Percentiles rank a stretch among this genome's conserved stretches.
Conservation (phyloP, 2,888 invertebrate species). For the Cabera pusaria region DNA sequence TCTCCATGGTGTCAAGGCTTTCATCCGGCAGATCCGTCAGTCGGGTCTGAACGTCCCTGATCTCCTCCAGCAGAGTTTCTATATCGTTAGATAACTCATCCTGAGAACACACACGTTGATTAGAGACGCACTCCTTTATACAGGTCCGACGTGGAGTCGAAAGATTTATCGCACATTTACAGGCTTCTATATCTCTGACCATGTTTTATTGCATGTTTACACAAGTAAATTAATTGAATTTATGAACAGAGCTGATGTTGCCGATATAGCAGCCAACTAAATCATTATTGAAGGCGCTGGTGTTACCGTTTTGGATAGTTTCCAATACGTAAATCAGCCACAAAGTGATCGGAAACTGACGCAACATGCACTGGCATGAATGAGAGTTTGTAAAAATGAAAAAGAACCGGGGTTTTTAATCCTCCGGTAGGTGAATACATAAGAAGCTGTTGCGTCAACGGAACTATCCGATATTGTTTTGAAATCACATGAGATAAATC, state of each 20-base stretch:
- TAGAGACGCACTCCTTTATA: constrained; percentile 54
- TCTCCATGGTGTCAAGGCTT: constrained; percentile 88
- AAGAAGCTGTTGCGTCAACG: constrained; percentile 8
- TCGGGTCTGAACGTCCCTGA: constrained; percentile 86
- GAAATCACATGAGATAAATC: constrained; percentile 17
- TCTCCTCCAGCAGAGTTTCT: constrained; percentile 86
- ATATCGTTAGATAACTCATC: constrained; percentile 86
- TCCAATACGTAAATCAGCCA: constrained; percentile 44
- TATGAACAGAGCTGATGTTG: constrained; percentile 15
- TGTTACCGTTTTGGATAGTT: constrained; percentile 37
- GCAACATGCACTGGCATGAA: constrained; percentile 24
- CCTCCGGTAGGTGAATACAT: constrained; percentile 9
- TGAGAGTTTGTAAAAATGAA: constrained; percentile 21
- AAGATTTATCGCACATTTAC: constrained; percentile 22
- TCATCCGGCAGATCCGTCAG: constrained; percentile 87
- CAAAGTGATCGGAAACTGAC: constrained; percentile 25
- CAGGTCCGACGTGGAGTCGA: constrained; percentile 38
- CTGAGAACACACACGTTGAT: constrained; percentile 80
- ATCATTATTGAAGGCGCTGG: constrained; percentile 44
- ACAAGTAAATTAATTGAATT: constrained; percentile 17
- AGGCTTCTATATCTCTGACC: constrained; percentile 12
- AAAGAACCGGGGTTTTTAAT: constrained; percentile 2
- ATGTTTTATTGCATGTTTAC: constrained; percentile 12
- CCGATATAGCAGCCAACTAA: constrained; percentile 35
- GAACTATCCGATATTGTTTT: constrained; percentile 1